A percentile compares a stretch with the other conserved stretches of the same genome.
These are phyloP conservation scores for Eudorcas thomsonii DNA, from an alignment of 2,113 vertebrate genomes.

Conservation along the genomic window DNA sequence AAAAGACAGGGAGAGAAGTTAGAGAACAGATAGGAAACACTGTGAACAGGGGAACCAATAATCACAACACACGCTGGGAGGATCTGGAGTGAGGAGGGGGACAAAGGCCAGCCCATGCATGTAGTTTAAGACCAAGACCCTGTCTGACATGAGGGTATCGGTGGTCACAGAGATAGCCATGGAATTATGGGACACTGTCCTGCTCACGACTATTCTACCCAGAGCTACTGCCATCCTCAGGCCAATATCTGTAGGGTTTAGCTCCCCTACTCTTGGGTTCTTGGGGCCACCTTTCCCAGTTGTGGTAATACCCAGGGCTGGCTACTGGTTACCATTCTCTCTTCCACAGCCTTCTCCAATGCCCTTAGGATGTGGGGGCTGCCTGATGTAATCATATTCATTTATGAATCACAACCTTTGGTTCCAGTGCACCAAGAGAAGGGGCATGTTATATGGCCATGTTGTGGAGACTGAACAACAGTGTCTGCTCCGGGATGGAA, in stretches of 20 bases:
- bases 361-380: neutral
- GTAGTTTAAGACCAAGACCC: neutral
- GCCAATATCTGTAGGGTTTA: neutral
- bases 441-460: neutral
- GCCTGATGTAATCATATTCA: neutral
- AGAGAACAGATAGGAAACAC: neutral
- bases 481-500: neutral
- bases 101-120: neutral
- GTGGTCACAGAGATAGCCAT: neutral
- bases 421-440: neutral
- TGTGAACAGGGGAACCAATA: neutral
- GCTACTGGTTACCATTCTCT: neutral
- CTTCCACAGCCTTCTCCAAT: neutral
- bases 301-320: neutral
- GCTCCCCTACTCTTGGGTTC: neutral
- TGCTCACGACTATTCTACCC: neutral
- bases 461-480: neutral
- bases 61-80: neutral
- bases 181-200: neutral
- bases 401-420: neutral
- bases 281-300: neutral
- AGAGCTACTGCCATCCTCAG: neutral
- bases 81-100: neutral
- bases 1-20: neutral
- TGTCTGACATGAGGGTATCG: neutral